These are phyloP conservation scores for Promerops cafer DNA, from an alignment of 2,113 vertebrate genomes.

Conservation along the genomic window DNA sequence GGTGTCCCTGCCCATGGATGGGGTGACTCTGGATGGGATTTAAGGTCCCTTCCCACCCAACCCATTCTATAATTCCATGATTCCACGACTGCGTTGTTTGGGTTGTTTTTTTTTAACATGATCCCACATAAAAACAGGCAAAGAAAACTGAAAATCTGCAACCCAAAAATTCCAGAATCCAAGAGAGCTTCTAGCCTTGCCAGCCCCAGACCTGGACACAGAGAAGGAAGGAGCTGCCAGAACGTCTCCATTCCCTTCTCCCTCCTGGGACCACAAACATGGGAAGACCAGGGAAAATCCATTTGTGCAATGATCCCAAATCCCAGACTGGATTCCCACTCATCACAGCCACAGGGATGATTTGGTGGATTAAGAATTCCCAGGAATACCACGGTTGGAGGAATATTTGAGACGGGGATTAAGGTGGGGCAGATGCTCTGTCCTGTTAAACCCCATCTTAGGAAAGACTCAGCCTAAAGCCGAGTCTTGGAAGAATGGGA, in stretches of 20 bases:
- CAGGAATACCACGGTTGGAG: background rate
- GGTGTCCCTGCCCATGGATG: background rate
- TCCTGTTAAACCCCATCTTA: background rate
- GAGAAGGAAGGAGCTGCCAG: background rate
- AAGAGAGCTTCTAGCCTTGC: background rate
- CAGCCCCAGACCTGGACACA: fast-evolving
- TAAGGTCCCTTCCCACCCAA: background rate
- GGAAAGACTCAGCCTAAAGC: background rate
- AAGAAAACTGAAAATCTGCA: background rate
- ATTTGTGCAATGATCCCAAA: background rate
- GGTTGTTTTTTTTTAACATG: background rate
- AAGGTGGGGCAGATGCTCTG: background rate
- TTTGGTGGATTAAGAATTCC: background rate
- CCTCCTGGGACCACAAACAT: fast-evolving
- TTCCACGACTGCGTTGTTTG: background rate
- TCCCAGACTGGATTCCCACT: background rate
- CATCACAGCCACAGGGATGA: background rate
- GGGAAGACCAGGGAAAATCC: background rate
- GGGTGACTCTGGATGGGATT: background rate
- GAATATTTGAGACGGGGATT: background rate
- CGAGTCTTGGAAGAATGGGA: background rate
- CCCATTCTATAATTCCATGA: background rate
- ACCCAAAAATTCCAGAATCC: background rate
- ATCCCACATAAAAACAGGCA: background rate
- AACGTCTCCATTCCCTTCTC: background rate